Evolutionary conservation across 2,888 invertebrate species (phyloP).

Genomic region (Polyommatus icarus): DNA sequence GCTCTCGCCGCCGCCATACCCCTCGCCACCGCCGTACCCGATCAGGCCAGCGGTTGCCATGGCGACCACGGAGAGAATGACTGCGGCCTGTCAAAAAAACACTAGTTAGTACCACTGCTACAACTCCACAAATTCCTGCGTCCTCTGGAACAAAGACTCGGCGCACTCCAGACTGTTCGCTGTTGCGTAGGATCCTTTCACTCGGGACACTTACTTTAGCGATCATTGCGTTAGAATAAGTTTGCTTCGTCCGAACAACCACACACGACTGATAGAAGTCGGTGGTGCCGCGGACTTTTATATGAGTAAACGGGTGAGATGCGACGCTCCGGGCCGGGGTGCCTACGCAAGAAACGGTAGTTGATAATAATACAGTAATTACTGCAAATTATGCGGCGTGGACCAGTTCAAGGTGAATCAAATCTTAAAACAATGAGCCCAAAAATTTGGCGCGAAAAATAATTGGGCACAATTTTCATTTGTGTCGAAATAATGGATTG

Average conservation of each 20-base stretch:
- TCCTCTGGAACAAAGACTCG: not conserved
- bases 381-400: slow-evolving; percentile 70
- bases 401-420: slow-evolving; percentile 71
- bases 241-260: slow-evolving; percentile 74
- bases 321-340: slow-evolving; percentile 57
- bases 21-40: slow-evolving; percentile 65
- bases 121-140: not conserved
- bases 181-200: slow-evolving; percentile 58
- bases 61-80: slow-evolving; percentile 68
- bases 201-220: slow-evolving; percentile 72
- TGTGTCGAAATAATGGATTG: slow-evolving; percentile 21
- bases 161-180: not conserved
- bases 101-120: not conserved
- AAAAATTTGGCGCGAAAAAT: slow-evolving; percentile 27
- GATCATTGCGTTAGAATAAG: slow-evolving; percentile 75
- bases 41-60: slow-evolving; percentile 68
- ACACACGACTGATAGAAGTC: slow-evolving; percentile 76
- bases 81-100: slow-evolving; percentile 57
- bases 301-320: slow-evolving; percentile 71
- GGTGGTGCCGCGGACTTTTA: slow-evolving; percentile 68
- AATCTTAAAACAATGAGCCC: slow-evolving; percentile 41
- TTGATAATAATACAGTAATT: slow-evolving; percentile 76
- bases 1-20: slow-evolving; percentile 62
- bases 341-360: slow-evolving; percentile 75
- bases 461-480: not conserved